Conservation (phyloP, 2,797 vertebrate genomes). For the Lemur catta region DNA sequence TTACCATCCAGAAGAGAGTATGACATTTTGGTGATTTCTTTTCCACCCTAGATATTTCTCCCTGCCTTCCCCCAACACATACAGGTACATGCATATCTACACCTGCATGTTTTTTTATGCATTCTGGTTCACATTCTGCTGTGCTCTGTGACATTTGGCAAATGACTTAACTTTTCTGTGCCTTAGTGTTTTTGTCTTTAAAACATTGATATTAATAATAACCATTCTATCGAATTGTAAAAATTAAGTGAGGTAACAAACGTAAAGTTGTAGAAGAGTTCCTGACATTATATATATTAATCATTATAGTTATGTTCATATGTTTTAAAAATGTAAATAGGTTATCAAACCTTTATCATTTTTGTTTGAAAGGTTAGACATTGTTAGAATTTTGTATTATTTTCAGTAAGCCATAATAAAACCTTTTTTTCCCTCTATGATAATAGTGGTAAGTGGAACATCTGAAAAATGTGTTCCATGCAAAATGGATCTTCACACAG, state of each 20-base stretch:
- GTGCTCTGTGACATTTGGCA: not conserved
- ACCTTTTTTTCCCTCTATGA: conserved; percentile 61
- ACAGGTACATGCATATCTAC: not conserved
- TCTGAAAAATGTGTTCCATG: conserved; percentile 84
- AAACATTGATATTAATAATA: not conserved
- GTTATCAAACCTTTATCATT: not conserved
- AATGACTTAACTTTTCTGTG: not conserved
- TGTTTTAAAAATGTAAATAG: not conserved
- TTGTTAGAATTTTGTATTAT: not conserved
- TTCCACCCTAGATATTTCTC: not conserved
- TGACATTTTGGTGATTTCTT: not conserved
- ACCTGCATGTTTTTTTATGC: not conserved
- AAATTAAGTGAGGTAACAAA: not conserved
- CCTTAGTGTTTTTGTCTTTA: not conserved
- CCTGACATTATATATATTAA: not conserved
- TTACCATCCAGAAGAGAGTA: not conserved
- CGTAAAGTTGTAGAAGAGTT: not conserved
- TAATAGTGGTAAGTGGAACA: conserved; percentile 82
- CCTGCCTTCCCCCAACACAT: not conserved
- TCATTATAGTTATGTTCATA: not conserved
- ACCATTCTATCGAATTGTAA: not conserved
- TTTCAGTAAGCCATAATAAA: conserved; percentile 30
- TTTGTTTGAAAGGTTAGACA: conserved; percentile 13
- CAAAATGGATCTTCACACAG: conserved; percentile 84
- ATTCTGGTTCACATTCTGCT: not conserved